phyloP scores from a whole-genome alignment of 2,797 vertebrate species.

The Calcarius lapponicus region DNA sequence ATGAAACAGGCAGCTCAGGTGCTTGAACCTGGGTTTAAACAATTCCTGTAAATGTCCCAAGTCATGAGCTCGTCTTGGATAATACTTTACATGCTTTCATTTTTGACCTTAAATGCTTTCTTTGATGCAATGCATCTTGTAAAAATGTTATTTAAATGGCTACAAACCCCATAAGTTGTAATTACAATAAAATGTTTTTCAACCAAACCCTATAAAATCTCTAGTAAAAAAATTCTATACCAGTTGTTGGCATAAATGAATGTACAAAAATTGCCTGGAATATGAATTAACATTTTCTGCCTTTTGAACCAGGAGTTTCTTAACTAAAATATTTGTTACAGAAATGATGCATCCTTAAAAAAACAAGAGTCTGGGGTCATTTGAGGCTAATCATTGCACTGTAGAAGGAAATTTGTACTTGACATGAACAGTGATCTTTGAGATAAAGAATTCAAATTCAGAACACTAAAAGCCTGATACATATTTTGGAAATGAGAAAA shows the following conservation, averaged over 20 bases:
- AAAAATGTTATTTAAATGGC: constrained; percentile 35
- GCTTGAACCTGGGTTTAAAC: not conserved
- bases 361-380: not conserved
- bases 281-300: not conserved
- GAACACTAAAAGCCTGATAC: not conserved
- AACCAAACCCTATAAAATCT: constrained; percentile 4
- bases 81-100: not conserved
- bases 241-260: not conserved
- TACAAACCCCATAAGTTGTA: constrained; percentile 7
- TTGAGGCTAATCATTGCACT: not conserved
- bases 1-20: not conserved
- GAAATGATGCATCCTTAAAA: not conserved
- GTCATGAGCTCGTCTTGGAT: not conserved
- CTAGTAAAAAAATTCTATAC: not conserved
- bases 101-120: constrained; percentile 54
- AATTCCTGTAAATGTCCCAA: constrained; percentile 24
- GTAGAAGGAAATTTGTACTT: not conserved
- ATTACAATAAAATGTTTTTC: constrained; percentile 47
- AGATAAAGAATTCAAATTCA: not conserved
- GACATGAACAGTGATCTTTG: not conserved
- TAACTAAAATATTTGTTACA: not conserved
- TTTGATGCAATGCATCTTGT: not conserved
- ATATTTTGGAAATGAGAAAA: not conserved
- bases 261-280: not conserved
- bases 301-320: not conserved